phyloP scores from a whole-genome alignment of 2,888 invertebrate genomes.

The Drosophila niveifrons region DNA sequence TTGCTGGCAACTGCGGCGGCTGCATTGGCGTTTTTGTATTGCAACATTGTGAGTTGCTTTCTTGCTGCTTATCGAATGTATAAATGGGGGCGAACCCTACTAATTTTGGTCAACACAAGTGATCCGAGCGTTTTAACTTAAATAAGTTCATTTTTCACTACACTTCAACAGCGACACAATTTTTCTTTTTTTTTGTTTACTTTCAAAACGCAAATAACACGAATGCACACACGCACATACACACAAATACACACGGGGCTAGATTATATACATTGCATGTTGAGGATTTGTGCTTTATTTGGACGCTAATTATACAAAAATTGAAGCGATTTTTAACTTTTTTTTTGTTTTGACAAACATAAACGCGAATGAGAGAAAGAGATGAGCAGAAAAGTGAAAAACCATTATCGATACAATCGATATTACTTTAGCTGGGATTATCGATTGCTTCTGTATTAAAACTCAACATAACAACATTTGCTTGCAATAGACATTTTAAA shows the following conservation, averaged over 20 bases:
- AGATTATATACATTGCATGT: conserved; percentile 40
- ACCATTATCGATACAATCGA: conserved; percentile 36
- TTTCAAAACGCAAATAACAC: conserved; percentile 11
- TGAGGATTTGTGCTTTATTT: conserved; percentile 15
- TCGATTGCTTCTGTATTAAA: conserved; percentile 16
- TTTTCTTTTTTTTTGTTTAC: conserved; percentile 28
- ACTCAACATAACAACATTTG: not conserved
- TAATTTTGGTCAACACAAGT: conserved; percentile 29
- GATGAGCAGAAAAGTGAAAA: conserved; percentile 55
- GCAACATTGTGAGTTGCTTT: conserved; percentile 71
- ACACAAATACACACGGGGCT: conserved; percentile 11
- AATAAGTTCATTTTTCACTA: conserved; percentile 44
- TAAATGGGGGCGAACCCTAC: conserved; percentile 3
- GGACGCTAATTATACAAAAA: conserved; percentile 47
- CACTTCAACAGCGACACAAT: conserved; percentile 14
- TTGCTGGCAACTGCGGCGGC: conserved; percentile 46
- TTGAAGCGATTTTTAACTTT: conserved; percentile 30
- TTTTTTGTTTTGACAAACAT: conserved; percentile 77
- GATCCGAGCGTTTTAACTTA: conserved; percentile 26
- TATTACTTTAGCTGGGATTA: not conserved
- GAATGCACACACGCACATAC: conserved; percentile 13
- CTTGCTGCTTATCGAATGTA: conserved; percentile 12
- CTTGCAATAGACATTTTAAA: no score
- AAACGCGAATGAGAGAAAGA: conserved; percentile 64
- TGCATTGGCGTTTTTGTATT: conserved; percentile 73